Conservation (phyloP, 1,140 invertebrate genomes). For the Papilio dardanus region DNA sequence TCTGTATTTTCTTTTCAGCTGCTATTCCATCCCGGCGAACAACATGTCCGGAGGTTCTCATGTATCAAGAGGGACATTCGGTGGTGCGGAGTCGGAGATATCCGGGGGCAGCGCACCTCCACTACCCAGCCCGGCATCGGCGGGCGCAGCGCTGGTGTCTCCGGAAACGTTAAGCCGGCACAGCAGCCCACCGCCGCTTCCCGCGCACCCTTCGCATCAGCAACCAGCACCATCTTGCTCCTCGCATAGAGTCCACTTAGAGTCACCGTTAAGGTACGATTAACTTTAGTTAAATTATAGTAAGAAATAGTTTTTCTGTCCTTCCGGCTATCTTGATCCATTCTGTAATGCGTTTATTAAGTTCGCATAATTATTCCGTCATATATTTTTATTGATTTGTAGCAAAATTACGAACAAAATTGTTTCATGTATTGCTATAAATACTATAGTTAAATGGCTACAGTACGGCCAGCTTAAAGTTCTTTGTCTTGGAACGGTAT, state of each 20-base stretch:
- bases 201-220: slow-evolving; percentile 71
- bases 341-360: no score
- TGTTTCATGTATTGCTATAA: not conserved
- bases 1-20: slow-evolving; percentile 71
- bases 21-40: slow-evolving; percentile 84
- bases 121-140: slow-evolving; percentile 87
- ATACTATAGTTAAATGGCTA: not conserved
- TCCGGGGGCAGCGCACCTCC: slow-evolving; percentile 71
- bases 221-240: slow-evolving; percentile 78
- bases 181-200: slow-evolving; percentile 76
- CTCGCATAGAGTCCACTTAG: slow-evolving; percentile 77
- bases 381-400: not conserved
- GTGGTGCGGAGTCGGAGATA: slow-evolving; percentile 65
- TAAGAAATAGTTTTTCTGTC: not conserved
- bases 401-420: not conserved
- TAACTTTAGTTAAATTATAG: not conserved
- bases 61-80: slow-evolving; percentile 79
- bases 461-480: not conserved
- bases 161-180: slow-evolving; percentile 85
- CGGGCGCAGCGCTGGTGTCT: slow-evolving; percentile 88
- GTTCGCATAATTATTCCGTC: no score
- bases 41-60: slow-evolving; percentile 84
- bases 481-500: slow-evolving; percentile 1
- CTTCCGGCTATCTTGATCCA: no score
- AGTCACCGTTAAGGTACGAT: slow-evolving; percentile 73